A percentile compares a stretch with the other conserved stretches of the same genome.
Conservation (phyloP, 2,797 vertebrate genomes). For the Tragopan temminckii region DNA sequence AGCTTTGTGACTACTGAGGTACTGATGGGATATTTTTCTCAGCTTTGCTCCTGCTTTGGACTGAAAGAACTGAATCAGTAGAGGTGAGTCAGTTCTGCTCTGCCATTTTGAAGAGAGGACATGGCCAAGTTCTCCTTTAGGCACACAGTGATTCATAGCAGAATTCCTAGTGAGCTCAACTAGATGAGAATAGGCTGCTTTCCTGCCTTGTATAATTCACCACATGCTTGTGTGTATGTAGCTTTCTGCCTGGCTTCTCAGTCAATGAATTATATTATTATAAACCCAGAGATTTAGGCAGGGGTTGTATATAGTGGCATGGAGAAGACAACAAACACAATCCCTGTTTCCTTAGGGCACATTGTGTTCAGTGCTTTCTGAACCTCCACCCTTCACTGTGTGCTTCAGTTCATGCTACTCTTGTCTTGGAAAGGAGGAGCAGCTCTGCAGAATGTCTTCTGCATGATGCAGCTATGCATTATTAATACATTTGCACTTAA, state of each 20-base stretch:
- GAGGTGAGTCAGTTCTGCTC: slow-evolving; percentile 15
- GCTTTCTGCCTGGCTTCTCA: background rate
- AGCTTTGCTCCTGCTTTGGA: background rate
- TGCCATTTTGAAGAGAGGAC: background rate
- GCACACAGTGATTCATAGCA: background rate
- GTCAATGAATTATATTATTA: background rate
- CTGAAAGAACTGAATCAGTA: background rate
- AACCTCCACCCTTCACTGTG: background rate
- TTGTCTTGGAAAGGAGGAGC: background rate
- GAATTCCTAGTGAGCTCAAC: background rate
- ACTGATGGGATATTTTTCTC: slow-evolving; percentile 16
- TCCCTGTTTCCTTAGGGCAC: accelerated
- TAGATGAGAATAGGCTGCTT: background rate
- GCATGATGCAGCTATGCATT: background rate
- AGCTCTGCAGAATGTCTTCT: background rate
- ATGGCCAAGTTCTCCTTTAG: background rate
- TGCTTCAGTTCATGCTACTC: accelerated
- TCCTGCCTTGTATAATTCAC: background rate
- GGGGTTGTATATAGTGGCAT: background rate
- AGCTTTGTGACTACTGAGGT: background rate
- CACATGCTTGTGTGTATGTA: background rate
- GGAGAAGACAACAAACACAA: background rate
- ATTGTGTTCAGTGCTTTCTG: background rate
- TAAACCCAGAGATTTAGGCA: background rate
- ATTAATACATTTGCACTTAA: background rate